Evolutionary conservation across 2,113 vertebrate genomes (phyloP), one percentile per base, ranked within the genome.

Genomic region (Anser brachyrhynchus): DNA sequence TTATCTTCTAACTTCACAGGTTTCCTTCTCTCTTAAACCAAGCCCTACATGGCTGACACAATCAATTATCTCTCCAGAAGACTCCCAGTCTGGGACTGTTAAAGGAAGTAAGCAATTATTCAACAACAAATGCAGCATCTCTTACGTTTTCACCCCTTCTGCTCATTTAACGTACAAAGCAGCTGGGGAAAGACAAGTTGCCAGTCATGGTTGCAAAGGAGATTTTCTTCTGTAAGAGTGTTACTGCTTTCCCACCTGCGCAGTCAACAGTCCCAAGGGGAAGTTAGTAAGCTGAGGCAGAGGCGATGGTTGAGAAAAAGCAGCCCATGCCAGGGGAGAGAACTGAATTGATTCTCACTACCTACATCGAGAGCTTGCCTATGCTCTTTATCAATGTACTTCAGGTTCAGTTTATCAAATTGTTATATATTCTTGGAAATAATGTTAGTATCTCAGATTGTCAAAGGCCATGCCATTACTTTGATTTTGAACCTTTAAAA

Each of bases 401-500:
- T 62, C 55, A 70, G 41, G 72, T 84, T 93, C 69, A 64, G 28
- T 83, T 55, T 66, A 37, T 67, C 57, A 64, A 46, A 72, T 35
- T 77, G 26, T 73, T 86, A 66, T 18, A 8, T 64, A 33, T 67
- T 83, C 31, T 80, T 80, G 55, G 52, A 89, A 88, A 43, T 9
- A 84, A 11, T n/a, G 26, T 31, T 41, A 62, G 19, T 52, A 59
- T 58, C 65, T 86, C 28, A 41, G 44, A 59, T 51, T 88, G 64
- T n/a, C 18, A 2, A 84, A 52, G 31, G n/a, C 41, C 55, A 15
- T 80, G 79, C 69, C 31, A 37, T 90, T 90, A 41, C 73, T 89
- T 69, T 92, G 70, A 61, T 78, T 61, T 74, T 74, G 69, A 81
- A 71, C 57, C 31, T 86, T 61, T 84, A 3, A 61, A 57, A n/a